A percentile compares a stretch with the other conserved stretches of the same genome.
These are phyloP conservation scores for Bombylius discolor DNA, from an alignment of 2,888 invertebrate species.

Conservation along the genomic window DNA sequence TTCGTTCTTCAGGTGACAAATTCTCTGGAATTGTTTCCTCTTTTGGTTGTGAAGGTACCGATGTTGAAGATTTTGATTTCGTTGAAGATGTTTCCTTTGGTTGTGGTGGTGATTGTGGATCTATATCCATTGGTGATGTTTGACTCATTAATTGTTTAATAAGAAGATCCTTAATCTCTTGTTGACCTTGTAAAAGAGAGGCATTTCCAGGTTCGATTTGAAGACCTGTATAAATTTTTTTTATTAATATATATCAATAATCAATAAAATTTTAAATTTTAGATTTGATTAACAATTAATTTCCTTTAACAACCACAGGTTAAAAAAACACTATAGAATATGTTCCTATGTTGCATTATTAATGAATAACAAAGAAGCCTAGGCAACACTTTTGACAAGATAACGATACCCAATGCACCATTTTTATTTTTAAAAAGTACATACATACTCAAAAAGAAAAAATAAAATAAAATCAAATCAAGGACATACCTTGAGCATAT, in stretches of 20 bases:
- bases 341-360: too few species aligned
- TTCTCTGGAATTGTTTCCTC: slow-evolving; percentile 36
- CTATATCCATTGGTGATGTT: slow-evolving; percentile 36
- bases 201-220: slow-evolving; percentile 48
- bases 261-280: slow-evolving; percentile 13
- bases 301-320: too few species aligned
- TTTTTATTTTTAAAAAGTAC: not conserved
- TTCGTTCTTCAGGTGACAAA: slow-evolving; percentile 40
- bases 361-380: too few species aligned
- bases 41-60: slow-evolving; percentile 35
- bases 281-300: too few species aligned
- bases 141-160: slow-evolving; percentile 30
- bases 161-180: slow-evolving; percentile 27
- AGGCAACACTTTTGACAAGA: too few species aligned
- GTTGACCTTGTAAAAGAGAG: slow-evolving; percentile 28
- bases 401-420: too few species aligned
- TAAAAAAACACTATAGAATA: too few species aligned
- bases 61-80: slow-evolving; percentile 23
- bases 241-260: slow-evolving; percentile 41
- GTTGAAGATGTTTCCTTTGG: slow-evolving; percentile 21
- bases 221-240: slow-evolving; percentile 43
- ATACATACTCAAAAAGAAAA: slow-evolving; percentile 7
- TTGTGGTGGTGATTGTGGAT: slow-evolving; percentile 30
- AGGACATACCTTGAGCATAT: slow-evolving; percentile 49
- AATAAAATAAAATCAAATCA: too few species aligned